Evolutionary conservation across 2,797 vertebrate species (phyloP).

Genomic region (Cichlasoma orientale): DNA sequence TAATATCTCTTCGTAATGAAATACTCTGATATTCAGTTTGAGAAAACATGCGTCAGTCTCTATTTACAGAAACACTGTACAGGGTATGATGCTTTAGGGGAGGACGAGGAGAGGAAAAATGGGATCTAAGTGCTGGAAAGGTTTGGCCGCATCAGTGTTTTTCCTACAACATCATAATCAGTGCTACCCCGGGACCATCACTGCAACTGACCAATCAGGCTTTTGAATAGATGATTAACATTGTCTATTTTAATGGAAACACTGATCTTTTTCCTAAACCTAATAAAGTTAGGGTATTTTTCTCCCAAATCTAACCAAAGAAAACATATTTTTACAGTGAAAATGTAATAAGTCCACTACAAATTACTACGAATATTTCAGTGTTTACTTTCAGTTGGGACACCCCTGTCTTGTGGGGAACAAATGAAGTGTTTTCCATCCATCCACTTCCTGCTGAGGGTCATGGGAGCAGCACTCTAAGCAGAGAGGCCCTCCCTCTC

Average conservation of each 20-base stretch:
- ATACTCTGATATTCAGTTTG: conserved; percentile 73
- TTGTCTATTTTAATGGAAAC: not conserved
- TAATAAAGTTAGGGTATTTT: not conserved
- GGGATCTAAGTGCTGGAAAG: not conserved
- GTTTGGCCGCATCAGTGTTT: not conserved
- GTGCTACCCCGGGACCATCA: not conserved
- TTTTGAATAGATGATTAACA: not conserved
- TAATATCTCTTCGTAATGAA: conserved; percentile 67
- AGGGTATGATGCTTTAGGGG: conserved; percentile 46
- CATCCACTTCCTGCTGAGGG: not conserved
- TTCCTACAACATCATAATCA: not conserved
- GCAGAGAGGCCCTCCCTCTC: not conserved
- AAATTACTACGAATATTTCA: not conserved
- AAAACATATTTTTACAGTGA: not conserved
- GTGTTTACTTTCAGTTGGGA: not conserved
- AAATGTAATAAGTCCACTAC: not conserved
- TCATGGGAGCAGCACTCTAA: not conserved
- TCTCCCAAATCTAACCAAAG: too few relatives aligned
- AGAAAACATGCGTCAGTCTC: conserved; percentile 74
- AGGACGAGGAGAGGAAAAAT: not conserved
- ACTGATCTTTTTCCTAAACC: not conserved
- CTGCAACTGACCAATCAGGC: not conserved
- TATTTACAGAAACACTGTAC: conserved; percentile 80
- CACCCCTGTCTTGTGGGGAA: not conserved
- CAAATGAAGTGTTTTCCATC: not conserved